Evolutionary conservation across 2,797 vertebrate genomes (phyloP), one percentile per base, ranked within the genome.

Genomic region (Sebastes diaconus): DNA sequence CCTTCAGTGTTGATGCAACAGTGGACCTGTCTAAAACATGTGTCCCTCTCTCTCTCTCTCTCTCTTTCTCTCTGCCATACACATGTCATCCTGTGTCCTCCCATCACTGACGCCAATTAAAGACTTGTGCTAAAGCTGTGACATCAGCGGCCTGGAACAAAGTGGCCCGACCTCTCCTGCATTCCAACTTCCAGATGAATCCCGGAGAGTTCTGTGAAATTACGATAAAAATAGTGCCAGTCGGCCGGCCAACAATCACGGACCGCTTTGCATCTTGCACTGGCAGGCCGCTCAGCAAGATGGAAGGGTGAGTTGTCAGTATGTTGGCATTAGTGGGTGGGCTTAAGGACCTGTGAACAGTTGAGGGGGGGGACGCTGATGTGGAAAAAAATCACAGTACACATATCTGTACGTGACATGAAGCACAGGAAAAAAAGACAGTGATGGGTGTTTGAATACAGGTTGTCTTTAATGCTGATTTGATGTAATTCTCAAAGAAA

Each of bases 171-270:
- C 67, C 1, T 39, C 68, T 68, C 68, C 71, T 30, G 80, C 67
- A 3, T 81, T 87, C 87, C 92, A 85, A 88, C 87, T 77, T 94
- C 24, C 83, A 80, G 84, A 90, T 80, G 94, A 93, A 92, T 95
- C 88, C 9, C 73, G 81, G 92, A 95, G 90, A 95, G 94, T 97
- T 98, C 97, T 90, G 84, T 97, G 97, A 97, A 98, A 95, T 96
- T 94, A 93, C 87, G 97, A 96, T 97, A 97, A 97, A 97, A 98
- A 98, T 97, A 97, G 97, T 96, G 93, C 81, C 80, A 75, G 83
- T 46, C 77, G 57, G 83, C 63, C 58, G 52, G 84, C 88, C 87
- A 81, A 80, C 86, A 72, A 72, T 81, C 89, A 81, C 88, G 69
- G 52, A 81, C 85, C 85, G 73, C 89, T 87, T 77, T 68, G 85